phyloP scores from a whole-genome alignment of 2,113 vertebrate species.

The Paramisgurnus dabryanus region DNA sequence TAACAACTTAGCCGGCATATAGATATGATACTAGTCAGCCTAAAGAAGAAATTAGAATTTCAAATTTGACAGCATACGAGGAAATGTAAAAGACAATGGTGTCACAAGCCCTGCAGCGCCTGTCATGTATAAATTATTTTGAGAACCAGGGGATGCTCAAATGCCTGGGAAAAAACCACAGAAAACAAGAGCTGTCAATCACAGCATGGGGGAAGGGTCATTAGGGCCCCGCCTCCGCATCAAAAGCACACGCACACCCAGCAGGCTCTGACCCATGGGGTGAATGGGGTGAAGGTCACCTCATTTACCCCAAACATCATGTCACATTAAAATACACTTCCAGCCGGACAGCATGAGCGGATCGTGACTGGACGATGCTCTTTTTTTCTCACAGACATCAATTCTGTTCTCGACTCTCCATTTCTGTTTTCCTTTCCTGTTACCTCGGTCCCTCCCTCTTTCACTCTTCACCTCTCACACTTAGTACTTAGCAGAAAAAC shows the following conservation, averaged over 20 bases:
- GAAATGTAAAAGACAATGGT: conserved; percentile 30
- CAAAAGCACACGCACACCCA: conserved; percentile 44
- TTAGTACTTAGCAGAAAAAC: conserved; percentile 28
- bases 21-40: neutral
- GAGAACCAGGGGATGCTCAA: conserved; percentile 40
- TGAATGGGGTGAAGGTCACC: conserved; percentile 79
- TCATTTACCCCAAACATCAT: conserved; percentile 74
- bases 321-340: conserved; percentile 78
- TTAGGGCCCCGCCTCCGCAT: conserved; percentile 34
- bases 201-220: conserved; percentile 63
- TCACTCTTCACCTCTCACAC: conserved; percentile 39
- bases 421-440: conserved; percentile 42
- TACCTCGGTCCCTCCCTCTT: neutral
- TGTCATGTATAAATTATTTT: conserved; percentile 34
- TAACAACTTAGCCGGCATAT: neutral
- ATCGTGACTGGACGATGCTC: conserved; percentile 60
- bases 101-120: conserved; percentile 43
- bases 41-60: neutral
- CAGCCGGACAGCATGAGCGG: conserved; percentile 68
- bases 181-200: conserved; percentile 71
- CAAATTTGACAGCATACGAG: conserved; percentile 4
- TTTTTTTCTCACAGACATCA: conserved; percentile 64
- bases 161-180: conserved; percentile 74
- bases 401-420: conserved; percentile 57
- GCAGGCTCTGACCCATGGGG: conserved; percentile 71